Evolutionary conservation across 2,888 invertebrate genomes (phyloP), one percentile per base, ranked within the genome.

Genomic region (Mythimna pallens): DNA sequence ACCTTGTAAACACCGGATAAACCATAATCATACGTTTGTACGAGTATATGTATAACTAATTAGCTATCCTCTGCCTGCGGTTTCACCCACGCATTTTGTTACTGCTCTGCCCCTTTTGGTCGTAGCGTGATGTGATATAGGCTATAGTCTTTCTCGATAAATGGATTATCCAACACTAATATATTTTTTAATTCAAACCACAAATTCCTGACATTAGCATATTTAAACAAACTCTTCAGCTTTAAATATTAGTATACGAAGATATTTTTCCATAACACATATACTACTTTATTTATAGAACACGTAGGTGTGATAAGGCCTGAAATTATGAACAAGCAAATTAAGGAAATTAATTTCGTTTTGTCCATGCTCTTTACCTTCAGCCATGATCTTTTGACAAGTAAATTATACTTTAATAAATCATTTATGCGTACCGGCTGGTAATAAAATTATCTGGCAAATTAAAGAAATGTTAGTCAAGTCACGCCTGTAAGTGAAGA

Each of bases 321-420:
- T 34, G 30, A 70, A 47, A 22, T 61, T 36, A 22, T 61, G 20
- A 25, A 25, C 20, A 14, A 20, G 20, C 50, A 52, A 52, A 65
- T 62, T 65, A 9, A 61, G 54, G 65, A 55, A 65, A 73, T 34
- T 14, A n/a, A 64, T 71, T 61, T 34, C 0, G 50, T 50, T 43
- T n/a, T 58, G 57, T 52, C 69, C 34, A 25, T 69, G 62, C 34
- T 63, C 70, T 80, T 74, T 62, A 62, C 59, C 54, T 73, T 61
- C 50, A 61, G 25, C 25, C 65, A 43, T 76, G 64, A 79, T 65
- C 64, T 65, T 70, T 79, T 73, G 65, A 40, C 34, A 79, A 59
- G 14, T 73, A 47, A 40, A 54, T 52, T n/a, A 52, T 47, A 54
- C 54, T 30, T 10, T 20, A 8, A n/a, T 50, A 65, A 65, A 57